These are phyloP conservation scores for Dallia pectoralis DNA, from an alignment of 2,797 vertebrate genomes.

Conservation along the genomic window DNA sequence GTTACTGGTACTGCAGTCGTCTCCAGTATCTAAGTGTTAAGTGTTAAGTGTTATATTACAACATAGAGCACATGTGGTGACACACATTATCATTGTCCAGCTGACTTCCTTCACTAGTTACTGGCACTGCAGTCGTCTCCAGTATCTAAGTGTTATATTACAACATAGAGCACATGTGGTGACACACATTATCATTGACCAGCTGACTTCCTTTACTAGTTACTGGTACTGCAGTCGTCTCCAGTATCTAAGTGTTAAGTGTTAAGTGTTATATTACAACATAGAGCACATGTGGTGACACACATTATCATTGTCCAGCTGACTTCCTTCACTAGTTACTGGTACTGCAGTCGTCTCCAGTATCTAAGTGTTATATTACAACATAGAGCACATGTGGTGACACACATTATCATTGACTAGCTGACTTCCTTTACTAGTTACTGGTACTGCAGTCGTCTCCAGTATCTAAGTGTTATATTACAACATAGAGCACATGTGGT, in stretches of 20 bases:
- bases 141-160: slow-evolving; percentile 26
- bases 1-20: too few relatives aligned
- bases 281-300: not conserved
- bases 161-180: too few relatives aligned
- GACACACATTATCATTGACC: too few relatives aligned
- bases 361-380: slow-evolving; percentile 11
- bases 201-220: too few relatives aligned
- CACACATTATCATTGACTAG: too few relatives aligned
- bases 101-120: slow-evolving; percentile 30
- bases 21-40: too few relatives aligned
- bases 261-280: not conserved
- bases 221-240: too few relatives aligned
- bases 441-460: too few relatives aligned
- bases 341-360: slow-evolving; percentile 50
- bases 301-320: slow-evolving; percentile 60
- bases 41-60: not conserved
- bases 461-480: too few relatives aligned
- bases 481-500: not conserved
- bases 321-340: slow-evolving; percentile 30
- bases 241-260: too few relatives aligned
- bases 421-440: too few relatives aligned
- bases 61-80: not conserved
- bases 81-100: slow-evolving; percentile 61
- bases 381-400: too few relatives aligned
- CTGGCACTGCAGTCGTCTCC: slow-evolving; percentile 45